Base-by-base conservation (phyloP, 2,113 vertebrate species). In the Alethe diademata region DNA sequence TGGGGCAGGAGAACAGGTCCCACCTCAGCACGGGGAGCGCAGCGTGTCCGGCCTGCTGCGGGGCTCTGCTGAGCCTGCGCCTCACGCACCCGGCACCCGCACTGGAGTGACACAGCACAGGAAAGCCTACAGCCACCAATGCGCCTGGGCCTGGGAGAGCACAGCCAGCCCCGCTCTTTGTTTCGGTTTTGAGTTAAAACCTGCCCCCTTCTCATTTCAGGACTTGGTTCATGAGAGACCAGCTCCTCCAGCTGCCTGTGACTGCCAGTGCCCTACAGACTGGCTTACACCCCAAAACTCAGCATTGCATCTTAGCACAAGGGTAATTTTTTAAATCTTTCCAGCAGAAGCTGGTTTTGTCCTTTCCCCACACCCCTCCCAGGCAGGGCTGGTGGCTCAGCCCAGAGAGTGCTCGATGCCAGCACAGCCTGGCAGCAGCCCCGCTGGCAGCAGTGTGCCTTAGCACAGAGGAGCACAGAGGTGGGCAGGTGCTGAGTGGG, bases 11-110 rank as follows among this genome's bases (percentile, higher is more conserved):
- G 19, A 22, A 3, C 38, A 4, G 64, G 35, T 53, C 88, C 42
- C 86, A 89, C 80, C 66, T 90, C 78, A 54, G 80, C 3, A 4
- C 0, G 19, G 47, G 91, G 54, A 80, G 73, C 10, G 1, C 8
- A 4, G 72, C 2, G 13, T 3, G 58, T 29, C 29, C 0, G 9
- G n/a, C 85, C 78, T 5, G 48, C 79, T 0, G 31, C 3, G 2
- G 4, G 0, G 25, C 58, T 60, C 23, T 6, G 50, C 75, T 1
- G 79, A 10, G 92, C 31, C 70, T 6, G 42, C 0, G 5, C 56
- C 69, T 47, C 80, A 3, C 25, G 4, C 43, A 1, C 6, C 19
- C 23, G 1, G 23, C 29, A 8, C 87, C 54, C 13, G 1, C 36
- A 0, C n/a, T 5, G 36, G 40, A 15, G 8, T 4, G 69, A 54